phyloP scores from a whole-genome alignment of 92 coral and sea anemone genomes.

The Virgularia gustaviana region DNA sequence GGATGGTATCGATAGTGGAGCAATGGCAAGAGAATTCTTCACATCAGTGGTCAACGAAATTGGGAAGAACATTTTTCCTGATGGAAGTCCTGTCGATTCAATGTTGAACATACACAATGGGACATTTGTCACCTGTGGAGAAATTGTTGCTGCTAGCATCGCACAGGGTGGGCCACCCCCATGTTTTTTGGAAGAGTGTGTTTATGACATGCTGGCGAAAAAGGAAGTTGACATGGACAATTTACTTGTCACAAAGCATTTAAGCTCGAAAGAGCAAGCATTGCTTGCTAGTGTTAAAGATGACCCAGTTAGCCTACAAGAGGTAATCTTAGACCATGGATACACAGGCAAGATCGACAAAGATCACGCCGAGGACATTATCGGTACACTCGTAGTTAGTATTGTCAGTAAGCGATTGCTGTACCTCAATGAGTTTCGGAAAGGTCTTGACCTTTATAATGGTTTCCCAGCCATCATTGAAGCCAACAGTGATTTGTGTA shows the following conservation, averaged over 20 bases:
- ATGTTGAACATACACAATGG: constrained; percentile 36
- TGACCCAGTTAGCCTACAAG: constrained; percentile 40
- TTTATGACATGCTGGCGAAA: constrained; percentile 51
- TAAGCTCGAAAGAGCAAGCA: constrained; percentile 38
- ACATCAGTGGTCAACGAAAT: constrained; percentile 11
- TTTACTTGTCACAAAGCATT: constrained; percentile 41
- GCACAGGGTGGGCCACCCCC: constrained; percentile 36
- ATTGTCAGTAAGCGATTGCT: constrained; percentile 48
- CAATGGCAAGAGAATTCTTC: constrained; percentile 29
- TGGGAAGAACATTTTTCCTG: constrained; percentile 1
- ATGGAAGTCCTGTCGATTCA: constrained; percentile 13
- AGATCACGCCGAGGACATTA: constrained; percentile 45
- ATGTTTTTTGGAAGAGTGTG: constrained; percentile 47
- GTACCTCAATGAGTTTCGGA: constrained; percentile 50
- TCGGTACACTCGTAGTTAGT: constrained; percentile 56
- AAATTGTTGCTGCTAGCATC: constrained; percentile 29
- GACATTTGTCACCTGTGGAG: constrained; percentile 14
- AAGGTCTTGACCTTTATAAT: constrained; percentile 48
- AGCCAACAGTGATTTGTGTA: constrained; percentile 46
- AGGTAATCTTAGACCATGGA: constrained; percentile 62
- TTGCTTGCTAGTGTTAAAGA: constrained; percentile 35
- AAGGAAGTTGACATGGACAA: constrained; percentile 41
- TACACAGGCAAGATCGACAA: constrained; percentile 54
- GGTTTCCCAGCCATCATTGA: constrained; percentile 34
- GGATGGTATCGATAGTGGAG: constrained; percentile 25